phyloP scores from a whole-genome alignment of 53 echinoderm and acorn worm genomes.

The Mesocentrotus franciscanus region DNA sequence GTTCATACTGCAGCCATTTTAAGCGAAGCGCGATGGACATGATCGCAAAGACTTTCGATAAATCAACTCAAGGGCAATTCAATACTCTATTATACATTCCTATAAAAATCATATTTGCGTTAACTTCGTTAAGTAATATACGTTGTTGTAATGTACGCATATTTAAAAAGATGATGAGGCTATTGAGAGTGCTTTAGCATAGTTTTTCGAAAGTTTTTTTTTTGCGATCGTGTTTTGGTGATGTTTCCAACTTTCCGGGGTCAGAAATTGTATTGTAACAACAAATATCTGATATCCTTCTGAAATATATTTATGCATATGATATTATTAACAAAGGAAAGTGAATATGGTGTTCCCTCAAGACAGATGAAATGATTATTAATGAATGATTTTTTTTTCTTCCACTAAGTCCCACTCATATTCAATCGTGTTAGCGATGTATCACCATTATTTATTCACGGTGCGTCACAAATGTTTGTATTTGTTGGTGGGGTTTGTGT shows the following conservation, averaged over 20 bases:
- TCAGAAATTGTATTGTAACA: neutral
- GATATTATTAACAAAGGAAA: neutral
- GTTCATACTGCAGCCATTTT: neutral
- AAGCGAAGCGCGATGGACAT: too few species aligned
- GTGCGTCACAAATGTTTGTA: conserved; percentile 16
- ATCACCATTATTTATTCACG: conserved; percentile 7
- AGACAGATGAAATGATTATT: neutral
- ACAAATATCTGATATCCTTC: too few species aligned
- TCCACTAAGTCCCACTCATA: neutral
- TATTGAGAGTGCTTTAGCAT: too few species aligned
- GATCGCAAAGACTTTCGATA: too few species aligned
- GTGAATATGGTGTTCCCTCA: neutral
- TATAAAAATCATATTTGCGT: too few species aligned
- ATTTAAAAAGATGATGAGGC: too few species aligned
- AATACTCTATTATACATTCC: too few species aligned
- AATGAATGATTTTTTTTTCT: neutral
- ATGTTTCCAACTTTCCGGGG: neutral
- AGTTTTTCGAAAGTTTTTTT: too few species aligned
- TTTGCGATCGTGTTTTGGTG: neutral
- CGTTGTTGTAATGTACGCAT: too few species aligned
- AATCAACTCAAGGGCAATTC: too few species aligned
- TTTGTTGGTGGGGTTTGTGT: neutral
- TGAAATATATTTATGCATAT: too few species aligned
- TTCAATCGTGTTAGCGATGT: neutral
- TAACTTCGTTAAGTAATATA: too few species aligned